Base-by-base conservation (phyloP, 2,888 invertebrate genomes). In the Sarcophaga subvicina region DNA sequence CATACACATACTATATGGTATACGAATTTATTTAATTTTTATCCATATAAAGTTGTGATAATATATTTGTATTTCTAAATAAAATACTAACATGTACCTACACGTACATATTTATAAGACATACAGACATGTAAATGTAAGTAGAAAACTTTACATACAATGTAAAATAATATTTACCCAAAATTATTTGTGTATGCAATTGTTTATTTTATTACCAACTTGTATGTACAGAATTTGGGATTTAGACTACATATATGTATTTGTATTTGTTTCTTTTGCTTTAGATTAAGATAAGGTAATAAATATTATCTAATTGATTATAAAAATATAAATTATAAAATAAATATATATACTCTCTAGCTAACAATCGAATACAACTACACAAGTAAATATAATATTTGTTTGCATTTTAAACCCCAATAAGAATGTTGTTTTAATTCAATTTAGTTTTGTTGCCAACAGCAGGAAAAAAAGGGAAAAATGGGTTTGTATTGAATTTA, bases 251-350 rank as follows among this genome's bases (percentile, higher is more conserved):
- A 14, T 49, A 84, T 54, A 22, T 77, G 2, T 60, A 60, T 60
- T 60, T 37, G 10, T 77, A 45, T 47, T 76, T 76, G 22, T 76
- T 45, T 76, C 1, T 47, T 62, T 54, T 59, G 12, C 0, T 54
- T 27, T 79, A 85, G 81, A 78, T 75, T 79, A 83, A 86, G 79
- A 72, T 76, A 72, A 82, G 71, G 67, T 83, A 83, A 83, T 86
- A 83, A 64, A 86, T 83, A 62, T 83, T 80, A 79, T 85, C 62
- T 82, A 82, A 85, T 82, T 82, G 79, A 80, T 80, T 80, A 77
- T 54, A 63, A 64, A 80, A 62, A 86, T 78, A 83, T 83, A 86
- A 77, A 86, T 86, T 77, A 80, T 73, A 67, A 86, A 83, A 83
- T 83, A 80, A 80, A 80, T 73, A 45, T 72, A 22, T 60, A 20